Percentiles rank a stretch among this genome's conserved stretches.
phyloP scores from a whole-genome alignment of 2,888 invertebrate species.

The Catotricha subobsoleta region DNA sequence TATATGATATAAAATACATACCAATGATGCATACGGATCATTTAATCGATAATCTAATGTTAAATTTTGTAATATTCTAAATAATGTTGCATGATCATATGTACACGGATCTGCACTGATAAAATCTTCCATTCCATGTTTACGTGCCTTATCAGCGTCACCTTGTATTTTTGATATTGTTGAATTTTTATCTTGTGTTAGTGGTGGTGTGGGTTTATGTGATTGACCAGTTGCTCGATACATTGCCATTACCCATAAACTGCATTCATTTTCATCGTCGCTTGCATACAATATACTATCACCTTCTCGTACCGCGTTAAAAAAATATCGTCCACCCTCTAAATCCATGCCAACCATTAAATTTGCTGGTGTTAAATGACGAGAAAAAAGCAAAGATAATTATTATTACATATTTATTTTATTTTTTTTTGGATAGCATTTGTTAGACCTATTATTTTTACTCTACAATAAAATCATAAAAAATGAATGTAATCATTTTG shows the following conservation, averaged over 20 bases:
- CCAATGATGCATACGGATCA: constrained; percentile 96
- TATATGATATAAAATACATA: constrained; percentile 28
- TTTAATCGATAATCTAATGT: constrained; percentile 89
- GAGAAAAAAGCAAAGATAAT: not conserved
- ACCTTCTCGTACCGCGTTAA: constrained; percentile 96
- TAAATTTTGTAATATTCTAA: constrained; percentile 78
- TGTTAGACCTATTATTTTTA: too few relatives aligned
- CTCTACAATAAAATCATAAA: too few relatives aligned
- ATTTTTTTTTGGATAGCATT: not conserved
- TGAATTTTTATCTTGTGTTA: constrained; percentile 69
- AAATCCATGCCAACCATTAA: constrained; percentile 86
- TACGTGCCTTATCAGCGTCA: constrained; percentile 56
- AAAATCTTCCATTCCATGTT: constrained; percentile 99
- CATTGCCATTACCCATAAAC: constrained; percentile 98
- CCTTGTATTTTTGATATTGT: constrained; percentile 80
- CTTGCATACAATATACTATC: constrained; percentile 93
- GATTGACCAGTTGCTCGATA: constrained; percentile 99
- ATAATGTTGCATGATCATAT: constrained; percentile 87
- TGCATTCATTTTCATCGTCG: constrained; percentile 94
- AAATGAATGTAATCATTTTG: too few relatives aligned
- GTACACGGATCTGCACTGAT: constrained; percentile 98
- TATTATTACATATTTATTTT: too few relatives aligned
- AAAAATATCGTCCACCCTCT: constrained; percentile 88
- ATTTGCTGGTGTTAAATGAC: constrained; percentile 43
- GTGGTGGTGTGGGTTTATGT: constrained; percentile 93